Percentiles rank a stretch among this genome's conserved stretches.
Evolutionary conservation across 2,888 invertebrate genomes (phyloP).

Genomic region (Tuta absoluta): DNA sequence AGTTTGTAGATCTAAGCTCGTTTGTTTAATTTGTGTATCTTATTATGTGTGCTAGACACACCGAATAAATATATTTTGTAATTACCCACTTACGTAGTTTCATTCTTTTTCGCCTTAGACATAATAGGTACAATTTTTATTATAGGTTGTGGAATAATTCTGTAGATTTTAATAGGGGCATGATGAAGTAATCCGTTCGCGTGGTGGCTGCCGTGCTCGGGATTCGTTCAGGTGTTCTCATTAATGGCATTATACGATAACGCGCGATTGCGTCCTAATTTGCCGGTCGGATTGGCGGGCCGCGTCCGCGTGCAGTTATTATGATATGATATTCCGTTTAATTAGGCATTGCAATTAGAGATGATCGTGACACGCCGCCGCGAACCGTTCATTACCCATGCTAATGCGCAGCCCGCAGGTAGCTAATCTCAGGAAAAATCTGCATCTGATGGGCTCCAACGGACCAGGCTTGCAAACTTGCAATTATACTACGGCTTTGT

Average conservation of each 20-base stretch:
- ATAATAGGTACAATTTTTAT: too few relatives aligned
- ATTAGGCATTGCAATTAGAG: slow-evolving; percentile 66
- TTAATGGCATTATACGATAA: slow-evolving; percentile 50
- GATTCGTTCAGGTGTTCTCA: slow-evolving; percentile 47
- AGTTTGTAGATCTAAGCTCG: slow-evolving; percentile 26
- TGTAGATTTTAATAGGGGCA: background rate
- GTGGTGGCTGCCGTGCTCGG: slow-evolving; percentile 30
- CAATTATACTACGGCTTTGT: slow-evolving; percentile 10
- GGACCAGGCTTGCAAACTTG: slow-evolving; percentile 29
- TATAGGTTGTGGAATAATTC: background rate
- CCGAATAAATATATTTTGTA: slow-evolving; percentile 33
- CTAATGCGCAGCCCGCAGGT: slow-evolving; percentile 51
- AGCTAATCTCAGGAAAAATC: slow-evolving; percentile 35
- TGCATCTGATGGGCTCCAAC: slow-evolving; percentile 34
- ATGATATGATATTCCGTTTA: slow-evolving; percentile 62
- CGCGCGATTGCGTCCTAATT: slow-evolving; percentile 53
- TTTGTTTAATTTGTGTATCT: slow-evolving; percentile 27
- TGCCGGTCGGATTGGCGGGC: slow-evolving; percentile 51
- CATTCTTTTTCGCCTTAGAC: too few relatives aligned
- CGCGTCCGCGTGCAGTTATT: slow-evolving; percentile 55
- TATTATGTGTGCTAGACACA: slow-evolving; percentile 47
- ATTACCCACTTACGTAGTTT: slow-evolving; percentile 30
- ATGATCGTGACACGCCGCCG: slow-evolving; percentile 58
- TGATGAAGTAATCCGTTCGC: slow-evolving; percentile 31
- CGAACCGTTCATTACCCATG: slow-evolving; percentile 64